phyloP scores from a whole-genome alignment of 1,140 invertebrate genomes.

The Sinella curviseta region DNA sequence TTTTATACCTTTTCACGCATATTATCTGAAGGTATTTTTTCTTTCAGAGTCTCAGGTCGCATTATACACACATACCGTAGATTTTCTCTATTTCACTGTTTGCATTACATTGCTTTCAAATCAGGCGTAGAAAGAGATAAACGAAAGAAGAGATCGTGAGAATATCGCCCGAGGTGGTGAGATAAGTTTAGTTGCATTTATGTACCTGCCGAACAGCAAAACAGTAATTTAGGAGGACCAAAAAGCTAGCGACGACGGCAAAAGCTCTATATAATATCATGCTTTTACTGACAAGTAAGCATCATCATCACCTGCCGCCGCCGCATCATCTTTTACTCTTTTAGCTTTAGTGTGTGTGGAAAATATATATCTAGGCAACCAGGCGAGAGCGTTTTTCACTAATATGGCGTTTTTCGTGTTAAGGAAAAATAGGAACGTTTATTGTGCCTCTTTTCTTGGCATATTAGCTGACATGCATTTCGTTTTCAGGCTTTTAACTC shows the following conservation, averaged over 20 bases:
- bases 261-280: not conserved
- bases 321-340: not conserved
- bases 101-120: no score
- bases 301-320: not conserved
- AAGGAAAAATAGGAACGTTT: not conserved
- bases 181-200: not conserved
- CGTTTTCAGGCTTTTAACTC: not conserved
- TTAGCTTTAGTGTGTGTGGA: not conserved
- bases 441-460: not conserved
- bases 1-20: no score
- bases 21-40: no score
- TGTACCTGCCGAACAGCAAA: not conserved
- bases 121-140: no score
- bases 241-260: not conserved
- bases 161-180: conserved; percentile 19
- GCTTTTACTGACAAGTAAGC: not conserved
- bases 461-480: not conserved
- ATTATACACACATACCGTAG: no score
- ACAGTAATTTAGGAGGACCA: conserved; percentile 13
- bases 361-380: not conserved
- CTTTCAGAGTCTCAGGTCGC: no score
- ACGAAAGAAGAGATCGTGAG: not conserved
- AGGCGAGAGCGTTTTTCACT: not conserved
- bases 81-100: no score
- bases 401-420: conserved; percentile 3